Base-by-base conservation (phyloP, 1,140 invertebrate genomes). In the Leptonema lineaticorne region DNA sequence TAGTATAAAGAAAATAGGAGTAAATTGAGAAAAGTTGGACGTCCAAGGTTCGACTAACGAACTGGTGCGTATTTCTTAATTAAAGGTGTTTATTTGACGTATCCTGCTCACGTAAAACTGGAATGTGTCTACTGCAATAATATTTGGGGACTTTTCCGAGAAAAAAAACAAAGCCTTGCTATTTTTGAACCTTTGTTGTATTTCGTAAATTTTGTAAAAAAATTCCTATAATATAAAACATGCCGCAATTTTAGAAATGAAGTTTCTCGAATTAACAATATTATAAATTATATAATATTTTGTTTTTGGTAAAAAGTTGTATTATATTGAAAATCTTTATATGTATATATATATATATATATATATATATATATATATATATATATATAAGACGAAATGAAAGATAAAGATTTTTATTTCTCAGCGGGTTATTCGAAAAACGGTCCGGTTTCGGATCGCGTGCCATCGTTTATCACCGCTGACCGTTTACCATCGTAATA, bases 401-500 rank as follows among this genome's bases (percentile, higher is more conserved):
- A n/a, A n/a, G 11, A 63, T 30, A 63, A 69, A 69, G 67, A 59
- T 48, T 11, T 41, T 41, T 41, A 9, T 69, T 50, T 69, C 59
- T 41, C 67, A 50, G 48, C 50, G 53, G 60, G 41, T 41, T 28
- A 14, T 41, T 59, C 37, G 4, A 33, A 24, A 58, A 68, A 53
- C 48, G 56, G 37, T 60, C 56, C 56, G 56, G 62, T 69, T 69
- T 28, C 58, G 50, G 68, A 59, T 63, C 60, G 30, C 29, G 50
- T 26, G 64, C 45, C 46, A 69, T 37, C 45, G 63, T 69, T 69
- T 69, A 69, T 69, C 68, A 69, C 57, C 63, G 37, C 37, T 65
- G 45, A 22, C 59, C 63, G 63, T 59, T n/a, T 41, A 59, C 67
- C 63, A 48, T 6, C 41, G 53, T 50, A 65, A 65, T 69, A 65